Base-by-base conservation (phyloP, 2,888 invertebrate species). In the Drosophila acutilabella region DNA sequence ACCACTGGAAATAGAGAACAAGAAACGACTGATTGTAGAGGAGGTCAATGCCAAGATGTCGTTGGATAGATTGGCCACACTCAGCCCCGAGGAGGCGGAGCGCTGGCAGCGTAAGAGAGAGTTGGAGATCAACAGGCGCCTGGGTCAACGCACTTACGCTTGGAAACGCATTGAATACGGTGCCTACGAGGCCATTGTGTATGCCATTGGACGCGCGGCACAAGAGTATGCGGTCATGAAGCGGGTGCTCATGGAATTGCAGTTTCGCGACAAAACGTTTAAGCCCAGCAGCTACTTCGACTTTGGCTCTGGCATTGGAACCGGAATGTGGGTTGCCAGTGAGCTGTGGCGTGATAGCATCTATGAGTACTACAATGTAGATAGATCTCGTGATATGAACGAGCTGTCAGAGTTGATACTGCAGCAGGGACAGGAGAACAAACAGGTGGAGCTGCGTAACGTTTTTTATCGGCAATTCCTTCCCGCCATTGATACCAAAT, bases 231-330 rank as follows among this genome's bases (percentile, higher is more conserved):
- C 96, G 0, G 94, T 95, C 3, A 89, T 97, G 40, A 88, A 93
- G 40, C 94, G 94, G 85, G 94, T 98, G 53, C 94, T 98, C 42
- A 93, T 94, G 45, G 98, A 98, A 93, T 96, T 98, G 58, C 92
- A 93, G 53, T 90, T 90, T 41, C 93, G 95, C 57, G 93, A 96
- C 90, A 93, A 94, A 0, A 91, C 94, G 16, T 98, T 96, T 90
- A 93, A 93, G 64, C 98, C 98, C 0, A 93, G 94, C 64, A 94
- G 94, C 54, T 94, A 97, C 76, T 96, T 98, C 80, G 98, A 99
- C 93, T 98, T 97, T 92, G 99, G 98, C 0, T 97, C 98, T 5
- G 99, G 99, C 0, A 93, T 97, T 4, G 98, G 98, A 0, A 96
- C 97, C 0, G 96, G 95, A 0, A 94, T 95, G 58, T 98, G 98